Conservation (phyloP, 2,888 invertebrate species). For the Exephanes ischioxanthus region DNA sequence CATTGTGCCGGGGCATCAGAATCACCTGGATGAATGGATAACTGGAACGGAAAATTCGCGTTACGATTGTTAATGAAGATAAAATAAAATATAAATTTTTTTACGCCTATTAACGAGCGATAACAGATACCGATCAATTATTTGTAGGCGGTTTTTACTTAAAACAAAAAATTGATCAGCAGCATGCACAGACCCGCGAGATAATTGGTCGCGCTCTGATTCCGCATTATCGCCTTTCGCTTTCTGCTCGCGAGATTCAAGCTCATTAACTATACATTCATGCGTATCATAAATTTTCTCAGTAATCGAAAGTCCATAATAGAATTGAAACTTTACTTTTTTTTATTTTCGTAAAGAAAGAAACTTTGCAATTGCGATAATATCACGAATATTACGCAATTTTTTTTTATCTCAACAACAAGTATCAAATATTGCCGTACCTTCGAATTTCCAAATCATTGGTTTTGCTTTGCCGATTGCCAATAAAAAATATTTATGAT, state of each 20-base stretch:
- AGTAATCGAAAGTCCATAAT: constrained; percentile 54
- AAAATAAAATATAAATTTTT: constrained; percentile 29
- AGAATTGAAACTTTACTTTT: constrained; percentile 12
- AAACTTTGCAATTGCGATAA: background rate
- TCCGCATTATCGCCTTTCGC: constrained; percentile 64
- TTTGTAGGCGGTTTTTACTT: background rate
- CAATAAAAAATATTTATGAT: background rate
- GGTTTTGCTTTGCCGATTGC: background rate
- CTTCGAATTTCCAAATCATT: constrained; percentile 26
- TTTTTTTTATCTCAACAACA: background rate
- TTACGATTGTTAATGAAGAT: constrained; percentile 68
- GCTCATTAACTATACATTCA: constrained; percentile 24
- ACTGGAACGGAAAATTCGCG: constrained; percentile 40
- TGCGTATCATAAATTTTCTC: constrained; percentile 54
- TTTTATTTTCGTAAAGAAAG: constrained; percentile 4
- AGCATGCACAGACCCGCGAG: constrained; percentile 49
- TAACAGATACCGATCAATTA: constrained; percentile 20
- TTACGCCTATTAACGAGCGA: constrained; percentile 4
- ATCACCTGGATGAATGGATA: constrained; percentile 72
- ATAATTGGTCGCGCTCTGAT: constrained; percentile 68
- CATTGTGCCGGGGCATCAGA: constrained; percentile 81
- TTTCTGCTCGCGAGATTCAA: constrained; percentile 61
- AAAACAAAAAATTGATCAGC: constrained; percentile 17
- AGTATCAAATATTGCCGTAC: background rate
- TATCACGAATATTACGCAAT: background rate